A percentile compares a stretch with the other conserved stretches of the same genome.
Conservation (phyloP, 2,888 invertebrate genomes). For the Noctua pronuba region DNA sequence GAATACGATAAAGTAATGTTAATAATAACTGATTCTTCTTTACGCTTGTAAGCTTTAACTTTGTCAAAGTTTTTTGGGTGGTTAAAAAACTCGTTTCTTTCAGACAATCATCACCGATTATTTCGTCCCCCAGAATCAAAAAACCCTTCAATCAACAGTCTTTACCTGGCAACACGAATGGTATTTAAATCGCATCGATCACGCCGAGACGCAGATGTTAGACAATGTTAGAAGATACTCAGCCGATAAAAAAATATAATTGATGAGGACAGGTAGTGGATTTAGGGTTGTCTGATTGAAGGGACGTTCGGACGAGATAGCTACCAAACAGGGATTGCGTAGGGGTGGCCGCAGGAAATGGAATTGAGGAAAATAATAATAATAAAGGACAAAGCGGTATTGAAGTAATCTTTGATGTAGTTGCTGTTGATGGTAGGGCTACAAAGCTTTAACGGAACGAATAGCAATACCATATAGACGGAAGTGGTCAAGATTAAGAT, state of each 20-base stretch:
- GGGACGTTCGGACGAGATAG: constrained; percentile 61
- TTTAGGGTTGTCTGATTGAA: constrained; percentile 68
- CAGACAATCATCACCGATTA: not conserved
- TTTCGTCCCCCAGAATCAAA: constrained; percentile 1
- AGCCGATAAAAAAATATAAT: constrained; percentile 85
- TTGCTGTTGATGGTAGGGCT: not conserved
- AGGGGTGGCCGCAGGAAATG: constrained; percentile 59
- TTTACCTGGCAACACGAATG: constrained; percentile 69
- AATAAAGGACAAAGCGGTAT: constrained; percentile 20
- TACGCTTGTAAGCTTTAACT: not conserved
- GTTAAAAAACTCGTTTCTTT: not conserved
- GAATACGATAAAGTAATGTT: not conserved
- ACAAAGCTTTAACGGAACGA: not conserved
- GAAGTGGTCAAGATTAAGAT: not conserved
- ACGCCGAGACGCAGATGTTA: constrained; percentile 80
- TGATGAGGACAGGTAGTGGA: constrained; percentile 87
- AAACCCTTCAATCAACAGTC: constrained; percentile 47
- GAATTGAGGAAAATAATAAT: constrained; percentile 28
- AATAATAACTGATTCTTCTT: not conserved
- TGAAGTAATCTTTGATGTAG: constrained; percentile 13
- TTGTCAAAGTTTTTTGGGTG: not conserved
- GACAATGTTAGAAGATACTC: constrained; percentile 81
- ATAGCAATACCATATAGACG: not conserved
- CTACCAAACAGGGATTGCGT: constrained; percentile 56
- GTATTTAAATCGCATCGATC: constrained; percentile 87